Percentiles rank a stretch among this genome's conserved stretches.
phyloP scores from a whole-genome alignment of 2,797 vertebrate species.

The Sebastiscus albofasciatus region DNA sequence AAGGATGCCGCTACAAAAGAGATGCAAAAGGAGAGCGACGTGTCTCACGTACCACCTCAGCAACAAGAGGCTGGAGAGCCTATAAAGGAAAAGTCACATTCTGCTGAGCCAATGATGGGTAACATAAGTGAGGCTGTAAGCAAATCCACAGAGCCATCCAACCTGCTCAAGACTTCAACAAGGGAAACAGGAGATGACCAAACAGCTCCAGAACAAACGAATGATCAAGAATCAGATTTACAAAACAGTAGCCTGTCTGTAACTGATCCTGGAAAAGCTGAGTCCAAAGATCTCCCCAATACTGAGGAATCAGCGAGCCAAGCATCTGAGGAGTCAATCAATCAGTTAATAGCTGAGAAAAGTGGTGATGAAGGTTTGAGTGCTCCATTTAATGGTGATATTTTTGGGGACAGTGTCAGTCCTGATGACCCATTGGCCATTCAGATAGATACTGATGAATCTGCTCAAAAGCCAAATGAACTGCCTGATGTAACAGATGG shows the following conservation, averaged over 20 bases:
- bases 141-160: not conserved
- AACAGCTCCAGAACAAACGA: conserved; percentile 1
- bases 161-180: not conserved
- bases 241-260: not conserved
- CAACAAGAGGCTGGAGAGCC: conserved; percentile 2
- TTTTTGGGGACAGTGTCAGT: conserved; percentile 19
- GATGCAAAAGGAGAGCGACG: not conserved
- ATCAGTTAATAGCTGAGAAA: conserved; percentile 2
- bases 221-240: conserved; percentile 3
- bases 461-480: conserved; percentile 4
- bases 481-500: not conserved
- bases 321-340: conserved; percentile 4
- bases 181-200: conserved; percentile 8
- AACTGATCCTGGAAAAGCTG: not conserved
- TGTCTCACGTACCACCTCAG: conserved; percentile 1
- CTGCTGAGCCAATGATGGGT: not conserved
- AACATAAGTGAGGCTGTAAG: not conserved
- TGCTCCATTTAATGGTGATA: conserved; percentile 17
- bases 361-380: not conserved
- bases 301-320: not conserved
- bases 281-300: conserved; percentile 5
- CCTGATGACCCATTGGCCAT: not conserved
- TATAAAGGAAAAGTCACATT: not conserved
- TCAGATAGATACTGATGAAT: conserved; percentile 21
- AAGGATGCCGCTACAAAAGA: conserved; percentile 2